Evolutionary conservation across 2,888 invertebrate species (phyloP).

Genomic region (Patella ulyssiponensis): DNA sequence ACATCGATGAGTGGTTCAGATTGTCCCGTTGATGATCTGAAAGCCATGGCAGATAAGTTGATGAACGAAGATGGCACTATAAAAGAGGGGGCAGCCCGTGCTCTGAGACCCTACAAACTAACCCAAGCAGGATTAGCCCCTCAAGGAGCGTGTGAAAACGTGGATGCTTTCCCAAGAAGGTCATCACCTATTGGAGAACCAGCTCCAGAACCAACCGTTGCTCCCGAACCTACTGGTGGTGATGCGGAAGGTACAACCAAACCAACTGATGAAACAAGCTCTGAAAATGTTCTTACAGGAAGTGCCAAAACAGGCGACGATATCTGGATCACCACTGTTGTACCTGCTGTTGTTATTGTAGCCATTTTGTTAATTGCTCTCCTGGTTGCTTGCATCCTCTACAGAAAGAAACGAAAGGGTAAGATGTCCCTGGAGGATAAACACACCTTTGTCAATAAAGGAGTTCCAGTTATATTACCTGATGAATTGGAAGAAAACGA

Average conservation of each 20-base stretch:
- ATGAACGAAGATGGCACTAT: slow-evolving; percentile 69
- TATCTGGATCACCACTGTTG: slow-evolving; percentile 82
- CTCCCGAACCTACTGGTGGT: background rate
- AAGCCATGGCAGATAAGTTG: slow-evolving; percentile 76
- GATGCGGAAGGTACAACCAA: slow-evolving; percentile 11
- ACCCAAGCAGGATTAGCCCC: slow-evolving; percentile 48
- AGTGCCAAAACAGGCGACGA: slow-evolving; percentile 52
- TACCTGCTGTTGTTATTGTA: slow-evolving; percentile 85
- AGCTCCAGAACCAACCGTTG: slow-evolving; percentile 28
- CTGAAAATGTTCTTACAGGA: slow-evolving; percentile 30
- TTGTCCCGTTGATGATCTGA: slow-evolving; percentile 85
- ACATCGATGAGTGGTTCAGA: slow-evolving; percentile 81
- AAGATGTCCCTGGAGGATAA: slow-evolving; percentile 86
- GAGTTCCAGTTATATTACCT: slow-evolving; percentile 92
- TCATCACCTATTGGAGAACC: slow-evolving; percentile 3
- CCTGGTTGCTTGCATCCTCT: slow-evolving; percentile 89
- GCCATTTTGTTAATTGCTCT: slow-evolving; percentile 90
- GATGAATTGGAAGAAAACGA: slow-evolving; percentile 96
- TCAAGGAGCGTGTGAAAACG: slow-evolving; percentile 71
- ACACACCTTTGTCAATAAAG: slow-evolving; percentile 75
- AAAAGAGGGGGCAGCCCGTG: slow-evolving; percentile 53
- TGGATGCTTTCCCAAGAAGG: slow-evolving; percentile 48
- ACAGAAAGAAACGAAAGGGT: slow-evolving; percentile 84
- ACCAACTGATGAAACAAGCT: slow-evolving; percentile 29
- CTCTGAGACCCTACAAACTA: slow-evolving; percentile 55